Percentiles rank a stretch among this genome's conserved stretches.
Conservation (phyloP, 2,113 vertebrate species). For the Mus pahari region DNA sequence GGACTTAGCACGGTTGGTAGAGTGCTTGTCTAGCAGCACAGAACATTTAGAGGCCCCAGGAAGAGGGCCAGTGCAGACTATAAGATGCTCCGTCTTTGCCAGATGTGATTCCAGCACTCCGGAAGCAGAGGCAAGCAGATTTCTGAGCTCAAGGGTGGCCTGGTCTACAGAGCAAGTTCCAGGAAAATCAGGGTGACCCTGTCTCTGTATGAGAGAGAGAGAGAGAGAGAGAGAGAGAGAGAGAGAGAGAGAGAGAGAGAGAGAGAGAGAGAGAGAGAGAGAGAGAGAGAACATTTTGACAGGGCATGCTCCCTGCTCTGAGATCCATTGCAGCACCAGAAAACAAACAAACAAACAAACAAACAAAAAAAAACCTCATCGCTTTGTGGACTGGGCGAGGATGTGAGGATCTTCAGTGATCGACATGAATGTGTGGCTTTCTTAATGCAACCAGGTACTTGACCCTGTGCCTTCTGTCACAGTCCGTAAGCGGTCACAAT, state of each 20-base stretch:
- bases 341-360: not conserved
- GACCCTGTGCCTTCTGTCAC: not conserved
- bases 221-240: not conserved
- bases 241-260: too few relatives aligned
- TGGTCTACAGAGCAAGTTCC: not conserved
- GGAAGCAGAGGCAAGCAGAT: not conserved
- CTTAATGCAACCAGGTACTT: not conserved
- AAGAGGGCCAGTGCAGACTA: not conserved
- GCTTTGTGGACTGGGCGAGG: not conserved
- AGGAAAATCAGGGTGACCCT: not conserved
- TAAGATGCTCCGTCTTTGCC: not conserved
- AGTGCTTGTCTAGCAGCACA: not conserved
- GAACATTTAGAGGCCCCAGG: not conserved
- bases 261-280: not conserved
- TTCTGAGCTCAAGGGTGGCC: too few relatives aligned
- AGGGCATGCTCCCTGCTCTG: not conserved
- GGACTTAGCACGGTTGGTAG: not conserved
- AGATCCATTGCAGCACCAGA: not conserved
- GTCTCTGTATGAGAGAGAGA: not conserved
- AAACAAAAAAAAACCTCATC: not conserved
- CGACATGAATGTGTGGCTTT: not conserved
- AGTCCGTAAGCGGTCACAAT: not conserved
- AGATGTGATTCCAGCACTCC: not conserved
- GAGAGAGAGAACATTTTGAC: too few relatives aligned
- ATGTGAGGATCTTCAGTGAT: not conserved